Evolutionary conservation across 2,113 vertebrate genomes (phyloP).

Genomic region (Recurvirostra avosetta): DNA sequence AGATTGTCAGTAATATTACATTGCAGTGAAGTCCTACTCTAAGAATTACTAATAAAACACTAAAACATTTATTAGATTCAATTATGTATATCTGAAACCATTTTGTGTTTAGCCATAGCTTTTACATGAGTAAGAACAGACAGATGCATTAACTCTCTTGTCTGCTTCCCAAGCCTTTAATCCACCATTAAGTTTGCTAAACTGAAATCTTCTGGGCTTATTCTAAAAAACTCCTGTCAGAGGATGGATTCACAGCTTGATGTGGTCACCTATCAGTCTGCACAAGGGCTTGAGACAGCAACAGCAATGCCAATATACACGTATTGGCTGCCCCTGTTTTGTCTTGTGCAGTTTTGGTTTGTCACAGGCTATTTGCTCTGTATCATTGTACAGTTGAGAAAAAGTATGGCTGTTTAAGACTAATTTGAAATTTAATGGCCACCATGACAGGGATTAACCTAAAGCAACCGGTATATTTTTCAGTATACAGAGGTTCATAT

Average conservation of each 20-base stretch:
- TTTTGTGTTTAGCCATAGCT: background rate
- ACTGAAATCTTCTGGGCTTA: background rate
- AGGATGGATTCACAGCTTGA: background rate
- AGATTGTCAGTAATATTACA: background rate
- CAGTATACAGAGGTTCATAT: background rate
- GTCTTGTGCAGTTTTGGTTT: rapidly evolving
- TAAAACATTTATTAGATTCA: constrained; percentile 16
- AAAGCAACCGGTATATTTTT: background rate
- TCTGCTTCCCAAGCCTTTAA: background rate
- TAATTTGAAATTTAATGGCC: background rate
- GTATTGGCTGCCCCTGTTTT: background rate
- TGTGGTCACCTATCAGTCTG: background rate
- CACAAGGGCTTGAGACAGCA: background rate
- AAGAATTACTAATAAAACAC: constrained; percentile 20
- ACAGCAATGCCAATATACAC: background rate
- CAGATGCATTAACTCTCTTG: background rate
- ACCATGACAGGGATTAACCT: background rate
- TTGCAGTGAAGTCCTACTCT: background rate
- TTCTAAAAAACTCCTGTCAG: background rate
- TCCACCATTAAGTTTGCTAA: background rate
- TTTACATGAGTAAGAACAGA: background rate
- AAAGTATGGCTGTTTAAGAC: background rate
- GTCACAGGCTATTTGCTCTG: background rate
- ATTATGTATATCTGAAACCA: background rate
- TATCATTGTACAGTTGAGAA: background rate